Conservation (phyloP, 2,888 invertebrate genomes). For the Cheilosia urbana region DNA sequence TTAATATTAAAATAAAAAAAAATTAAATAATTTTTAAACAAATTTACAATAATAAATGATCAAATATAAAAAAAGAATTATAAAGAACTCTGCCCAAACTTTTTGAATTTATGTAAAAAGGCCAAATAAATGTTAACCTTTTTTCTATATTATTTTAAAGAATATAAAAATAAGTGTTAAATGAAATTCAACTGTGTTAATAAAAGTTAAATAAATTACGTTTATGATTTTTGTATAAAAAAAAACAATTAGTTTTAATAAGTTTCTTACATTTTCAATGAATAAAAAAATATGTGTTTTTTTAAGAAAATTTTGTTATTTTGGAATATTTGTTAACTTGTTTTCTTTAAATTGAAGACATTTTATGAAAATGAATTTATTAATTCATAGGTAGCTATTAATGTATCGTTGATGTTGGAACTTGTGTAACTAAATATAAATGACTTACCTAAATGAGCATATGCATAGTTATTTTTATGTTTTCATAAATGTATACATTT, state of each 20-base stretch:
- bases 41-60: slow-evolving; percentile 57
- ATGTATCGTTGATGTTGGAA: slow-evolving; percentile 60
- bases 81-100: slow-evolving; percentile 51
- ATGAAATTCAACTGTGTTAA: slow-evolving; percentile 65
- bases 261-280: slow-evolving; percentile 3
- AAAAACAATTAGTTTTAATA: neutral
- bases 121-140: slow-evolving; percentile 41
- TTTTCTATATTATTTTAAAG: slow-evolving; percentile 6
- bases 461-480: slow-evolving; percentile 59
- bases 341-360: slow-evolving; percentile 48
- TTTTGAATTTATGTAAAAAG: slow-evolving; percentile 46
- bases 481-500: slow-evolving; percentile 68
- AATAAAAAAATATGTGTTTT: neutral
- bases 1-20: slow-evolving; percentile 41
- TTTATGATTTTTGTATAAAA: slow-evolving; percentile 9
- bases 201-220: slow-evolving; percentile 22
- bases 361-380: slow-evolving; percentile 57
- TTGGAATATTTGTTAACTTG: too few species aligned
- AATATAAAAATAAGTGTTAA: slow-evolving; percentile 42
- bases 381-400: slow-evolving; percentile 68
- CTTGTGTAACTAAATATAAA: slow-evolving; percentile 64
- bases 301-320: neutral
- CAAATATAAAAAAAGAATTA: slow-evolving; percentile 22
- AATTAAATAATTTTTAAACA: slow-evolving; percentile 38
- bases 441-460: slow-evolving; percentile 50